phyloP scores from a whole-genome alignment of 2,888 invertebrate species.

The Carterocephalus palaemon region DNA sequence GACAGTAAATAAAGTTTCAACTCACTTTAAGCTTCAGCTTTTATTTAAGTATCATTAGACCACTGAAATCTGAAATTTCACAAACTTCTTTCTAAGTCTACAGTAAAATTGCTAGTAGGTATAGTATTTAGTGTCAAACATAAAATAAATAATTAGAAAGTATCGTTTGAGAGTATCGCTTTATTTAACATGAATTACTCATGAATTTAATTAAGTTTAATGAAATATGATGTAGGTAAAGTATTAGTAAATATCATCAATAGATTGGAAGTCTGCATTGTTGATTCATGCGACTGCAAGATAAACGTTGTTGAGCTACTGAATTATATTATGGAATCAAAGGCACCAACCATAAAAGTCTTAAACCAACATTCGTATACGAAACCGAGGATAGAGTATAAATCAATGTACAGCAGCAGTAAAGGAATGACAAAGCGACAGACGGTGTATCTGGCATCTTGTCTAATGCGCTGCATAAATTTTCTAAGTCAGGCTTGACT shows the following conservation, averaged over 20 bases:
- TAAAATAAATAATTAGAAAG: too few species aligned
- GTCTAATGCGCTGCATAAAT: slow-evolving; percentile 22
- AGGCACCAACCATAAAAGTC: slow-evolving; percentile 18
- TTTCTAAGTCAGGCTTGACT: slow-evolving; percentile 22
- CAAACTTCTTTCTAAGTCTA: slow-evolving; percentile 14
- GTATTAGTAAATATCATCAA: background rate
- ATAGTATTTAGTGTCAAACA: slow-evolving; percentile 8
- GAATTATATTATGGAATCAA: slow-evolving; percentile 10
- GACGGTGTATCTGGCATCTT: slow-evolving; percentile 22
- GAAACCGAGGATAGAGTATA: slow-evolving; percentile 15
- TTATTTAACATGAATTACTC: too few species aligned
- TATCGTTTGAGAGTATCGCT: too few species aligned
- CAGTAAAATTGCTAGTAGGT: slow-evolving; percentile 5
- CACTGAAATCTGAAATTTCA: slow-evolving; percentile 2
- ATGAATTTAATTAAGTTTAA: too few species aligned
- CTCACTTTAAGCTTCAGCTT: slow-evolving; percentile 15
- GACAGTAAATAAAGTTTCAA: slow-evolving; percentile 16
- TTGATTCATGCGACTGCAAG: background rate
- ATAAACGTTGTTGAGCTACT: slow-evolving; percentile 12
- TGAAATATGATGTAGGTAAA: too few species aligned
- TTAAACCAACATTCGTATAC: slow-evolving; percentile 11
- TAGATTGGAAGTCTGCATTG: background rate
- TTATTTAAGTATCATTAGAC: slow-evolving; percentile 10
- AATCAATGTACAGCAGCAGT: slow-evolving; percentile 19
- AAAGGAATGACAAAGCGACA: slow-evolving; percentile 19